Evolutionary conservation across 2,113 vertebrate genomes (phyloP).

Genomic region (Girardinichthys multiradiatus): DNA sequence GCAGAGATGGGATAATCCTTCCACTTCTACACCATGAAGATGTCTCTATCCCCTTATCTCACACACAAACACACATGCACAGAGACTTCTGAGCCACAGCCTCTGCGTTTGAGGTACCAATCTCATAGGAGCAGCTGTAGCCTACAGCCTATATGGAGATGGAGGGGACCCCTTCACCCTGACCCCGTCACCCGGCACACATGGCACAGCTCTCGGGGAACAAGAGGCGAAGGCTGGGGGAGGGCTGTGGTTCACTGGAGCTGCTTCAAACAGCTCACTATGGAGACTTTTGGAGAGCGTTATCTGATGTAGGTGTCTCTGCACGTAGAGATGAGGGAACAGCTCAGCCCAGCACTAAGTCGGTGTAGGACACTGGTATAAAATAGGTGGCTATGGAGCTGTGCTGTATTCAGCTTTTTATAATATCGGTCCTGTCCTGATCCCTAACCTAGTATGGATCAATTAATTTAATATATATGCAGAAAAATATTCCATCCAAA

Average conservation of each 20-base stretch:
- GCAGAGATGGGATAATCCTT: conserved; percentile 71
- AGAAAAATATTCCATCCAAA: no score
- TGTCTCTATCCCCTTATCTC: conserved; percentile 73
- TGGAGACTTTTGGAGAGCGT: conserved; percentile 67
- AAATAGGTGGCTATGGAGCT: conserved; percentile 27
- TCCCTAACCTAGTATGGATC: background rate
- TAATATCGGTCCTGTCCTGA: background rate
- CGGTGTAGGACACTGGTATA: conserved; percentile 37
- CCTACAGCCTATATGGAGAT: conserved; percentile 81
- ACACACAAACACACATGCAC: conserved; percentile 54
- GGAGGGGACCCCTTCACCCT: conserved; percentile 73
- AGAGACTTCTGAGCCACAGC: conserved; percentile 68
- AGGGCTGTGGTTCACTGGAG: conserved; percentile 56
- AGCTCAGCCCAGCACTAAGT: conserved; percentile 34
- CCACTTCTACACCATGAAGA: conserved; percentile 71
- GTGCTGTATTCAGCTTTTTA: background rate
- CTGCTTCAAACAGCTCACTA: conserved; percentile 70
- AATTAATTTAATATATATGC: background rate
- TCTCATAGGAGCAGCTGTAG: conserved; percentile 80
- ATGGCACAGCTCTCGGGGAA: conserved; percentile 64
- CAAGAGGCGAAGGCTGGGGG: conserved; percentile 64
- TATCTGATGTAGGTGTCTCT: conserved; percentile 72
- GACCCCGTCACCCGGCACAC: conserved; percentile 72
- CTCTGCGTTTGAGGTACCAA: conserved; percentile 76
- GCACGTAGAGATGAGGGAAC: conserved; percentile 53